Percentiles rank a stretch among this genome's conserved stretches.
Conservation (phyloP, 2,113 vertebrate species). For the Gymnobelideus leadbeateri region DNA sequence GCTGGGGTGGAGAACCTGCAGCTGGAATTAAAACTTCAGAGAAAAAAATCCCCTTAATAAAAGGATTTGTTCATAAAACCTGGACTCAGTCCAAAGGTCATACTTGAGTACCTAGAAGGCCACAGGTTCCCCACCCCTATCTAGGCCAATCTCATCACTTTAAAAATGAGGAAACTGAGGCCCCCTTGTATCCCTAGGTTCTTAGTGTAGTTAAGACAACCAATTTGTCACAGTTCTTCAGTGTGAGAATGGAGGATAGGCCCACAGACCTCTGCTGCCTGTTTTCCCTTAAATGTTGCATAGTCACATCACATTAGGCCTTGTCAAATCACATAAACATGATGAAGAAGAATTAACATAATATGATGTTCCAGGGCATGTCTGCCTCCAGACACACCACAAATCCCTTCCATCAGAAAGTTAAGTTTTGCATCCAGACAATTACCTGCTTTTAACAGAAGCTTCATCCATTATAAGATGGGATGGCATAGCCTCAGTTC, state of each 20-base stretch:
- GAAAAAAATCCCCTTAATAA: too few relatives aligned
- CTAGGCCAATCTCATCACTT: neutral
- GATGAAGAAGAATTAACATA: constrained; percentile 55
- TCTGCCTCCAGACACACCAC: constrained; percentile 39
- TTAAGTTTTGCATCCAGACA: constrained; percentile 57
- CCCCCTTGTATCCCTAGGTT: neutral
- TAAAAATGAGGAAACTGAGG: neutral
- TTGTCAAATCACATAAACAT: neutral
- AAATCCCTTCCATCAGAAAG: constrained; percentile 56
- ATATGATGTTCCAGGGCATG: constrained; percentile 13
- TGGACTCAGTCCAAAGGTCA: too few relatives aligned
- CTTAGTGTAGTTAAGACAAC: neutral
- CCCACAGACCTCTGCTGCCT: neutral
- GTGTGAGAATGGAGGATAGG: neutral
- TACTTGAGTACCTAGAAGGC: too few relatives aligned
- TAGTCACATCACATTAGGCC: neutral
- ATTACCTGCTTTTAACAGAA: constrained; percentile 64
- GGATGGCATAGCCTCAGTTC: constrained; percentile 51
- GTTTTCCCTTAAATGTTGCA: neutral
- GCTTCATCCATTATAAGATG: constrained; percentile 51
- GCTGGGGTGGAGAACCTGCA: too few relatives aligned
- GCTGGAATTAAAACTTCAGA: too few relatives aligned
- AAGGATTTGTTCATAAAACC: too few relatives aligned
- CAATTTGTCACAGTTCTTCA: neutral
- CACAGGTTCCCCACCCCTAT: too few relatives aligned